These are phyloP conservation scores for Stylophora pistillata DNA, from an alignment of 64 coral and sea anemone species.

Conservation along the genomic window DNA sequence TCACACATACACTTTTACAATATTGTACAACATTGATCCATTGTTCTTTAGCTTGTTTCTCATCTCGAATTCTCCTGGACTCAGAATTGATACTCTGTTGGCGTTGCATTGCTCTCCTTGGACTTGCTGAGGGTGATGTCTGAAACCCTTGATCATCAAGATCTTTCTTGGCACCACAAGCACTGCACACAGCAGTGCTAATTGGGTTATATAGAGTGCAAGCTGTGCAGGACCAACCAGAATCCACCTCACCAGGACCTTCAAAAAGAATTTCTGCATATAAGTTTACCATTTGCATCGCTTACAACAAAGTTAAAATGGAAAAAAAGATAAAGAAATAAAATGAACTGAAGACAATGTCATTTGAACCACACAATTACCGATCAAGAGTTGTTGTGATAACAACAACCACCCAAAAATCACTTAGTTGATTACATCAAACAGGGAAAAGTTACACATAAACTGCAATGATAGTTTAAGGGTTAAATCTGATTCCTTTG, in stretches of 20 bases:
- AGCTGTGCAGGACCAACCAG: constrained; percentile 34
- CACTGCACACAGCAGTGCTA: constrained; percentile 31
- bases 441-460: too few species aligned
- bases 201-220: constrained; percentile 41
- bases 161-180: constrained; percentile 44
- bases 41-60: constrained; percentile 86
- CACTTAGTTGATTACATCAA: too few species aligned
- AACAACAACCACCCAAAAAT: too few species aligned
- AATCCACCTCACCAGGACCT: neutral
- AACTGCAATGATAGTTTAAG: too few species aligned
- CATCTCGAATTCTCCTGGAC: constrained; percentile 83
- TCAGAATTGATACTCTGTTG: constrained; percentile 88
- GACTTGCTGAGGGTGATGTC: constrained; percentile 16
- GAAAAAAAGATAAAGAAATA: too few species aligned
- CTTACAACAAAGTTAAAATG: too few species aligned
- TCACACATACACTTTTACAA: constrained; percentile 62
- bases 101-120: constrained; percentile 59
- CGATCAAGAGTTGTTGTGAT: too few species aligned
- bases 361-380: too few species aligned
- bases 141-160: neutral
- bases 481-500: too few species aligned
- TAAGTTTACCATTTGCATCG: neutral
- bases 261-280: neutral
- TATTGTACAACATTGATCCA: constrained; percentile 78
- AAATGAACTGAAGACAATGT: too few species aligned